Evolutionary conservation across 2,113 vertebrate species (phyloP), one percentile per base, ranked within the genome.

Genomic region (Rhinolophus sinicus): DNA sequence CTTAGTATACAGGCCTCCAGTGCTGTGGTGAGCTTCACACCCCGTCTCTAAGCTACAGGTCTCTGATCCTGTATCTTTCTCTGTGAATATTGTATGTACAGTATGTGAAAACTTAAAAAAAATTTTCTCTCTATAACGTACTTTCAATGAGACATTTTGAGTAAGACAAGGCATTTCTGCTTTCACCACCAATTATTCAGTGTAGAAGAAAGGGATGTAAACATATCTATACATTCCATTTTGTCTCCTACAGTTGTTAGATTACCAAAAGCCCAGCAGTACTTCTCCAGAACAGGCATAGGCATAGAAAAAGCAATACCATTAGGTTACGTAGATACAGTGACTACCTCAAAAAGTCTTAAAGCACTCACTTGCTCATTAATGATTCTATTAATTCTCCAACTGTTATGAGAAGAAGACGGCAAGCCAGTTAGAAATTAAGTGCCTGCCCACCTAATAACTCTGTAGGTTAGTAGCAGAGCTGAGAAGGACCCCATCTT

Each of bases 1-100:
- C 47, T 96, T 52, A 93, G 77, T 8, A 60, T 18, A 76, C 1
- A 2, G n/a, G 70, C 72, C 67, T 30, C 12, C 92, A 86, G 30
- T 0, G 88, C 10, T 1, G 0, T 0, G 86, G 12, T 1, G 0
- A 33, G 81, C 13, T 64, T 82, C 4, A 5, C 0, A 0, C 5
- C 24, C 54, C 14, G 8, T 10, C 19, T 52, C 6, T 30, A 22
- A 54, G 54, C 54, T 10, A 58, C 9, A 6, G 5, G 40, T 12
- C 26, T 90, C 44, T 13, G 13, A 9, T 5, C 8, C 10, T 5
- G 15, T 15, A 5, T 11, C 26, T 30, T 44, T 54, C 67, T 65
- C 33, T 50, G 21, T 15, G 26, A n/a, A 12, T 6, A 3, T 38
- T 40, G 18, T 47, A 47, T 3, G 22, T 28, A 14, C 13, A 3